phyloP scores from a whole-genome alignment of 1,140 invertebrate species.

The Temnothorax longispinosus region DNA sequence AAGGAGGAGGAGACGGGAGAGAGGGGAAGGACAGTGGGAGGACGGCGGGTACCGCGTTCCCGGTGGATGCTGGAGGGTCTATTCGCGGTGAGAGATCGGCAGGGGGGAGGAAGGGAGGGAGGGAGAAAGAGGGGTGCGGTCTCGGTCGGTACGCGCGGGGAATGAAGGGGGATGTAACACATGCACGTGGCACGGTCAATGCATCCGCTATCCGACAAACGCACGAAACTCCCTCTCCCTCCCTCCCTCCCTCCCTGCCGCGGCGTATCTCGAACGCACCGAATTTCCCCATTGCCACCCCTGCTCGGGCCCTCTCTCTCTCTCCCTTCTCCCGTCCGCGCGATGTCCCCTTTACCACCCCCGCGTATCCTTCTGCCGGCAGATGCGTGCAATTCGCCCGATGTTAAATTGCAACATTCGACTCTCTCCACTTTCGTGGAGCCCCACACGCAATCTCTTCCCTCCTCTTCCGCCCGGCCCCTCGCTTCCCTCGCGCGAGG shows the following conservation, averaged over 20 bases:
- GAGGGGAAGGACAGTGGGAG: constrained; percentile 51
- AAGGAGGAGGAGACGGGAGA: neutral
- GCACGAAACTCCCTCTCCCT: constrained; percentile 69
- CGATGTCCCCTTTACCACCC: constrained; percentile 33
- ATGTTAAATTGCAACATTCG: constrained; percentile 84
- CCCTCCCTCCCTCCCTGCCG: neutral
- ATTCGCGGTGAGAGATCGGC: constrained; percentile 66
- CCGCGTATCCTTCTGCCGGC: constrained; percentile 64
- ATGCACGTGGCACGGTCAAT: constrained; percentile 84
- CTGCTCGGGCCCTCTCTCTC: constrained; percentile 4
- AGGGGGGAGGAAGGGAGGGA: neutral
- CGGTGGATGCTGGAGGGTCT: constrained; percentile 71
- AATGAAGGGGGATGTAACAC: constrained; percentile 80
- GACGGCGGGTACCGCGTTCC: constrained; percentile 44
- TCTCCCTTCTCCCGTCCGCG: neutral
- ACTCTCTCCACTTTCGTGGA: constrained; percentile 70
- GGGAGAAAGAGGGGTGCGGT: constrained; percentile 52
- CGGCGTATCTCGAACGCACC: constrained; percentile 67
- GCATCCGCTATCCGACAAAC: constrained; percentile 82
- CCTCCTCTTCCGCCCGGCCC: neutral
- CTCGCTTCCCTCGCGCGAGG: constrained; percentile 1
- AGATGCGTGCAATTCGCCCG: constrained; percentile 78
- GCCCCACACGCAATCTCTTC: constrained; percentile 14
- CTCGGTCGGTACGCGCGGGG: constrained; percentile 37
- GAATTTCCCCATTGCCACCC: constrained; percentile 66